phyloP scores from a whole-genome alignment of 1,140 invertebrate genomes.

The Pseudomyrmex gracilis region DNA sequence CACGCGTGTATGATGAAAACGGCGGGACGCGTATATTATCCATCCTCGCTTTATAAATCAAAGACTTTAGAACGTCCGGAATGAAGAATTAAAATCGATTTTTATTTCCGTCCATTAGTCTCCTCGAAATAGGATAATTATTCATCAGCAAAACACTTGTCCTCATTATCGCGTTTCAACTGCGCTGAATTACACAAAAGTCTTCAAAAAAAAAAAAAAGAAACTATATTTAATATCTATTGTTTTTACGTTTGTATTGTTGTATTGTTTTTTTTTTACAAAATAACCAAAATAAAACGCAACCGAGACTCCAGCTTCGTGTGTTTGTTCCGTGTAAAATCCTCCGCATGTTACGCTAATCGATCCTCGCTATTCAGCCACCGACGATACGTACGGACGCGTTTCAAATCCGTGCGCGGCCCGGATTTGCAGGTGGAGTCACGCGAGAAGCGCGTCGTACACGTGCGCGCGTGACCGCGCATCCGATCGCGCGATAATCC shows the following conservation, averaged over 20 bases:
- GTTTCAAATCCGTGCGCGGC: conserved; percentile 69
- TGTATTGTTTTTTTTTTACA: background rate
- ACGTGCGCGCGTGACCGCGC: conserved; percentile 75
- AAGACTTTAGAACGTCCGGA: conserved; percentile 35
- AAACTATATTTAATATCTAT: too few relatives aligned
- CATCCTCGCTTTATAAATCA: conserved; percentile 49
- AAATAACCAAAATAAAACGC: conserved; percentile 26
- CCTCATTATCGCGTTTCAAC: background rate
- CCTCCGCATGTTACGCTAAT: conserved; percentile 59
- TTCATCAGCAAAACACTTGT: conserved; percentile 25
- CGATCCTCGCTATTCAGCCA: conserved; percentile 70
- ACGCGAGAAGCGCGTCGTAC: conserved; percentile 65
- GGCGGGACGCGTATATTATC: conserved; percentile 5
- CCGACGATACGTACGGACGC: conserved; percentile 66
- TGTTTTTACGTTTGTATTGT: background rate
- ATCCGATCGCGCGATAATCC: conserved; percentile 76
- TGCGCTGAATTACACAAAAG: background rate
- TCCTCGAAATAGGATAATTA: background rate
- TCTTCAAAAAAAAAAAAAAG: background rate
- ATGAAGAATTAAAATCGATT: conserved; percentile 48
- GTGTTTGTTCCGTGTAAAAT: conserved; percentile 37
- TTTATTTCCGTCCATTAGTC: conserved; percentile 40
- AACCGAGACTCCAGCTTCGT: conserved; percentile 23
- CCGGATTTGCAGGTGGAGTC: conserved; percentile 77
- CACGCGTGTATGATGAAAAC: conserved; percentile 22